Conservation (phyloP, 2,888 invertebrate genomes). For the Polyploca ridens region DNA sequence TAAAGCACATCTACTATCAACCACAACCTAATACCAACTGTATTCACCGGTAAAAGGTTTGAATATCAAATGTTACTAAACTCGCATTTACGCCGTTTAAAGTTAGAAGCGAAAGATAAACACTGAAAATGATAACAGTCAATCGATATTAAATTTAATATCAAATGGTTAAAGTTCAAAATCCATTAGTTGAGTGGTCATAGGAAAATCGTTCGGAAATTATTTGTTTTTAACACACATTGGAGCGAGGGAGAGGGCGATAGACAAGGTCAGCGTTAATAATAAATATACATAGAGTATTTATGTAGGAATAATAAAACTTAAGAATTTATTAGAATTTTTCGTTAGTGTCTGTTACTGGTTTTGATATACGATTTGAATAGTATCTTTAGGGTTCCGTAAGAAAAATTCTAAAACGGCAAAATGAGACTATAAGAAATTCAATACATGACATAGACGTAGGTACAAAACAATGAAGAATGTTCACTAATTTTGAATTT, state of each 20-base stretch:
- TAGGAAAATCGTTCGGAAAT: slow-evolving; percentile 77
- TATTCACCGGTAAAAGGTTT: slow-evolving; percentile 31
- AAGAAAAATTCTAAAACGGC: no score
- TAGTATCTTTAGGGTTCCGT: no score
- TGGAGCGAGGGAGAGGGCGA: slow-evolving; percentile 60
- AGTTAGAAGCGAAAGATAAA: slow-evolving; percentile 58
- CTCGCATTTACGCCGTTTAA: slow-evolving; percentile 40
- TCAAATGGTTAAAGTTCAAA: slow-evolving; percentile 41
- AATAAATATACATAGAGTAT: slow-evolving; percentile 54
- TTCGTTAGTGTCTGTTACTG: neutral
- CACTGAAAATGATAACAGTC: slow-evolving; percentile 55
- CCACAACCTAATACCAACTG: slow-evolving; percentile 35
- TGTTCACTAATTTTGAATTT: no score
- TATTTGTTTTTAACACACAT: slow-evolving; percentile 44
- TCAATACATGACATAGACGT: no score
- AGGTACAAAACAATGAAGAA: no score
- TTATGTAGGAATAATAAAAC: no score
- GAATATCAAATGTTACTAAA: slow-evolving; percentile 25
- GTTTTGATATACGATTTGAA: neutral
- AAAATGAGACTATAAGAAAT: no score
- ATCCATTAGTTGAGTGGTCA: slow-evolving; percentile 33
- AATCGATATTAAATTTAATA: slow-evolving; percentile 48
- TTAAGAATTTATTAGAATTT: neutral
- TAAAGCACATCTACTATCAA: slow-evolving; percentile 14
- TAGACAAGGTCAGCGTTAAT: slow-evolving; percentile 68